Base-by-base conservation (phyloP, 2,797 vertebrate species). In the Lindbergichthys nudifrons region DNA sequence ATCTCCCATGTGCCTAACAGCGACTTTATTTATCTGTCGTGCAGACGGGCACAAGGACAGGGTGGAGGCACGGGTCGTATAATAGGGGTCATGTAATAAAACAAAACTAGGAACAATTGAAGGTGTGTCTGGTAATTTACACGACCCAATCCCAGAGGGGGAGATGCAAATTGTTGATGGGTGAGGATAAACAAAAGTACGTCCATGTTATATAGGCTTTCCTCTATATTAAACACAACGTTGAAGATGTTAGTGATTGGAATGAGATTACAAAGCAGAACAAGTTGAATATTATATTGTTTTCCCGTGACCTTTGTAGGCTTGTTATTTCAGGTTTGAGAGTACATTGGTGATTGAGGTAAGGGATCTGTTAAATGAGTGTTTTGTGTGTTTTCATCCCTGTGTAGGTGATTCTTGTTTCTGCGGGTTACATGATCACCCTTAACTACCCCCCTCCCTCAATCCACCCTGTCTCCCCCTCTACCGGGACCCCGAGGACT, bases 11-110 rank as follows among this genome's bases (percentile, higher is more conserved):
- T 93, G 95, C 93, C 96, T 95, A 95, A 96, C 96, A 96, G 93
- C 93, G 89, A 93, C 95, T 96, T 96, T 96, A 96, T 97, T 80
- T 97, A 95, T 95, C 95, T 96, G 95, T 97, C 96, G 96, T 94
- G 92, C 93, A 81, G 77, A 93, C 88, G 84, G 92, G 91, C 91
- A 92, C 87, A 16, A 66, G 94, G 75, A 94, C 93, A 93, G 92
- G 93, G 90, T 70, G 93, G 93, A 92, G 94, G 93, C 94, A 94
- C 94, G 89, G 94, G 90, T 89, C 88, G 90, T 65, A 9, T 36
- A 36, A 36, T 36, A 36, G 32, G 32, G 32, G 32, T 36, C 32
- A 36, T 36, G 87, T 96, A 96, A 97, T 96, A 95, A 96, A 94
- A 96, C 93, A 96, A 94, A 88, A 94, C 83, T 93, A 93, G 94